Evolutionary conservation across 2,888 invertebrate species (phyloP).

Genomic region (Limnephilus rhombicus): DNA sequence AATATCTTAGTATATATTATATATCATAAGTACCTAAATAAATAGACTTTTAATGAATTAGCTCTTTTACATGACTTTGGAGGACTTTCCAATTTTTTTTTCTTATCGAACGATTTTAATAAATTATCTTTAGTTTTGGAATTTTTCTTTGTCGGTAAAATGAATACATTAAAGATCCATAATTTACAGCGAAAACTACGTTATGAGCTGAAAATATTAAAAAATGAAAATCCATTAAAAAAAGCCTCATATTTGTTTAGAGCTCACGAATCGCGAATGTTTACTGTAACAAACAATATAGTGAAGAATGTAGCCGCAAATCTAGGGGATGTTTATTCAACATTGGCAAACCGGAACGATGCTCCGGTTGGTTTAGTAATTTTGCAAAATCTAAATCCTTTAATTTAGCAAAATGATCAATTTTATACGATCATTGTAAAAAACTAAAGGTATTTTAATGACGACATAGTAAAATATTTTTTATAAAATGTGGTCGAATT

Average conservation of each 20-base stretch:
- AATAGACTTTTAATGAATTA: no score
- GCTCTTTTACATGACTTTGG: neutral
- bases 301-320: no score
- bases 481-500: neutral
- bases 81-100: neutral
- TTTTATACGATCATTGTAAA: no score
- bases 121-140: neutral
- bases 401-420: neutral
- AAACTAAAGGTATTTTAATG: neutral
- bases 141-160: neutral
- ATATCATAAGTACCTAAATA: no score
- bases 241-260: no score
- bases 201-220: no score
- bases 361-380: neutral
- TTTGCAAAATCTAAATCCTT: neutral
- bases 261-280: neutral
- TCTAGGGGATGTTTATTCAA: neutral
- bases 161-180: no score
- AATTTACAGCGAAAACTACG: no score
- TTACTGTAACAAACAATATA: neutral
- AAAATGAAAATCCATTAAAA: no score
- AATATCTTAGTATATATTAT: no score
- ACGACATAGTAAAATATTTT: neutral
- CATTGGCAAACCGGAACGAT: neutral
- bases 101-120: no score